Conservation (phyloP, 2,113 vertebrate species). For the Aramus guarauna region DNA sequence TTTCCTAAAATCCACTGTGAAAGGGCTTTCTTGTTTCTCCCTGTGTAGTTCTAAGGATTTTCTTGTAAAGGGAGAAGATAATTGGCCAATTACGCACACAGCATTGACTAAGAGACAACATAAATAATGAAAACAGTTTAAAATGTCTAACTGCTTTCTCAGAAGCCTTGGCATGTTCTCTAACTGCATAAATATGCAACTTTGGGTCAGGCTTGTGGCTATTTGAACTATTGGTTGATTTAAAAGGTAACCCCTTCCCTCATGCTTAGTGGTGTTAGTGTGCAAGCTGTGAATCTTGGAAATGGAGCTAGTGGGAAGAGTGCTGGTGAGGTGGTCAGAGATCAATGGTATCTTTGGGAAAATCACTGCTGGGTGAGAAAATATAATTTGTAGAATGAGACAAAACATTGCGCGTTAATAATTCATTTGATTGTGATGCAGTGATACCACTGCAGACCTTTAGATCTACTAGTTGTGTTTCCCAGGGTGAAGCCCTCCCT, state of each 20-base stretch:
- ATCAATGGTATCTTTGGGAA: not conserved
- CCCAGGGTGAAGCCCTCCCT: not conserved
- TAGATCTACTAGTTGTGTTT: not conserved
- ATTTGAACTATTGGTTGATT: not conserved
- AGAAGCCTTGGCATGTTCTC: not conserved
- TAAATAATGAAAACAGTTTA: not conserved
- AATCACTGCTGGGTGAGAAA: not conserved
- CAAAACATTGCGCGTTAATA: not conserved
- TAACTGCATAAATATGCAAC: not conserved
- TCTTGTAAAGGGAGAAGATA: not conserved
- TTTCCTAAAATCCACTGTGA: not conserved
- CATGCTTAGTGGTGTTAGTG: not conserved
- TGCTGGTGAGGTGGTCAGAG: not conserved
- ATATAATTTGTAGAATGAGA: not conserved
- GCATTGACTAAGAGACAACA: not conserved
- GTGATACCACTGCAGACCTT: not conserved
- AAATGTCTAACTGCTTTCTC: not conserved
- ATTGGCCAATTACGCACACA: not conserved
- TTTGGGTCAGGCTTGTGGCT: not conserved
- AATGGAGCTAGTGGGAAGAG: rapidly evolving
- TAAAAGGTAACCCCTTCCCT: not conserved
- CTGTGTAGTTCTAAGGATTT: not conserved
- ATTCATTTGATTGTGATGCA: not conserved
- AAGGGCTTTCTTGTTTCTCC: not conserved
- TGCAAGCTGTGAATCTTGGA: not conserved